Evolutionary conservation across 2,797 vertebrate genomes (phyloP), one percentile per base, ranked within the genome.

Genomic region (Xenops minutus): DNA sequence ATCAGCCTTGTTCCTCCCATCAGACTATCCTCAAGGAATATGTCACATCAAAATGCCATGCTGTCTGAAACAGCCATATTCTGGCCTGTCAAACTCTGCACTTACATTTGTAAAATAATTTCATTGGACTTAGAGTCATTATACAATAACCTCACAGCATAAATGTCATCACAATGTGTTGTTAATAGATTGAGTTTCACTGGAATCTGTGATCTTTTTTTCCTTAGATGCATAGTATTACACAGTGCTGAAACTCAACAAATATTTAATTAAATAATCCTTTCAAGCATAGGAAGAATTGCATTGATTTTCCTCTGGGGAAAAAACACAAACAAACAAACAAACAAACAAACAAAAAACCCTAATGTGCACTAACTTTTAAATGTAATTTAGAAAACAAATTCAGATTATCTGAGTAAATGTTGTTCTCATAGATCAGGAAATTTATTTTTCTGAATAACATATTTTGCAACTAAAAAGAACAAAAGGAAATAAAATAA

Each of bases 221-320:
- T 23, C 32, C 34, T 56, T 49, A 39, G 43, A 56, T 58, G 9
- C 9, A 10, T 23, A 19, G 43, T 72, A 44, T 43, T 59, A 10
- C 34, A 84, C 3, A 29, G 46, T 69, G 48, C 20, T 72, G 75
- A 95, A 85, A 81, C 20, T 20, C 76, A 75, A 85, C 63, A 64
- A 75, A 78, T 61, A 87, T 95, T 91, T 73, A 83, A 83, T 88
- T 39, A 88, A 92, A 91, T 72, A 46, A 90, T 85, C n/a, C 27
- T 75, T 89, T 62, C 16, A 52, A 62, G 39, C 16, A 68, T 24
- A 76, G 41, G 36, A 93, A 85, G 63, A 69, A 63, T 83, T 81
- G 9, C 36, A 91, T 61, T 88, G 66, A 39, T 80, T 92, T 91
- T 95, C 72, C 49, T 86, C 63, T 48, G 29, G 10, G 7, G 21